Percentiles rank a stretch among this genome's conserved stretches.
These are phyloP conservation scores for Oenanthe oenanthe DNA, from an alignment of 2,113 vertebrate species.

Conservation along the genomic window DNA sequence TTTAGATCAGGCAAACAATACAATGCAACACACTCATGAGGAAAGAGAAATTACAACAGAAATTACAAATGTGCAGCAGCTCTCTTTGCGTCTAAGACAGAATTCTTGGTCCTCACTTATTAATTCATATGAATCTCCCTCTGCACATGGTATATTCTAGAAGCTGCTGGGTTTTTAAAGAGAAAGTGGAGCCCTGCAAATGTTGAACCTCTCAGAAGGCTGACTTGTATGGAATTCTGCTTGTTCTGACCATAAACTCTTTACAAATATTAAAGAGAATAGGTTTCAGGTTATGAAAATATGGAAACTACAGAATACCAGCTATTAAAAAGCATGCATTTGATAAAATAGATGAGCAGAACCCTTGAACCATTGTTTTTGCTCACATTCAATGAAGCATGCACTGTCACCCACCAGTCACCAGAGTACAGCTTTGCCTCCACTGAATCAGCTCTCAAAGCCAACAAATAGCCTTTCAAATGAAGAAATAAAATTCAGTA, in stretches of 20 bases:
- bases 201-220: not conserved
- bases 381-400: not conserved
- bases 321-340: not conserved
- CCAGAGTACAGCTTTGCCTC: not conserved
- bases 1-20: not conserved
- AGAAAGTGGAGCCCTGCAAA: not conserved
- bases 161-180: not conserved
- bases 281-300: not conserved
- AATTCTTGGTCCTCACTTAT: not conserved
- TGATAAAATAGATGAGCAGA: not conserved
- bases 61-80: not conserved
- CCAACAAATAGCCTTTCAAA: not conserved
- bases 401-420: not conserved
- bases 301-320: not conserved
- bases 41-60: not conserved
- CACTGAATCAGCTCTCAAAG: not conserved
- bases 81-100: not conserved
- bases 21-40: not conserved
- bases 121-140: not conserved
- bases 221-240: not conserved
- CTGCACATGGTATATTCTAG: accelerated
- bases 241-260: not conserved
- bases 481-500: not conserved
- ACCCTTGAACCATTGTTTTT: not conserved
- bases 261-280: not conserved